Evolutionary conservation across 2,797 vertebrate species (phyloP).

Genomic region (Salmo trutta): DNA sequence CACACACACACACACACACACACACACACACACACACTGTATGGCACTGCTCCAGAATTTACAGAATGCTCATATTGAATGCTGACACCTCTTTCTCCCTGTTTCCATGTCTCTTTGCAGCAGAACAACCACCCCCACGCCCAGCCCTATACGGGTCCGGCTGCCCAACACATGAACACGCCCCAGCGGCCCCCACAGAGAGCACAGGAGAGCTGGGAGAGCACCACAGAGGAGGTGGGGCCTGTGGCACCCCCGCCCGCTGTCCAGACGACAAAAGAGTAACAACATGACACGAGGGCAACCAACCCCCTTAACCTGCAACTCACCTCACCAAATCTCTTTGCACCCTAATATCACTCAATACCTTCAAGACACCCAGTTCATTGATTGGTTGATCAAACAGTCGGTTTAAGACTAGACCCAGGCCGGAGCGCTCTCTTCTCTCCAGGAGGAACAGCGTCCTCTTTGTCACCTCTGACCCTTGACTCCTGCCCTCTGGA

Average conservation of each 20-base stretch:
- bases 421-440: not conserved
- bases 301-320: not conserved
- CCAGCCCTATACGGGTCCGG: slow-evolving; percentile 89
- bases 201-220: slow-evolving; percentile 90
- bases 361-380: not conserved
- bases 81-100: not conserved
- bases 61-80: not conserved
- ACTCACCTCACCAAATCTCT: slow-evolving; percentile 8
- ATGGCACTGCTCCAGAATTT: not conserved
- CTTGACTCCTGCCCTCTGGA: not conserved
- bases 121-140: slow-evolving; percentile 91
- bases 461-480: slow-evolving; percentile 1
- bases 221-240: slow-evolving; percentile 80
- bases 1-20: too few species aligned
- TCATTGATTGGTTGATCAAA: not conserved
- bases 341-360: not conserved
- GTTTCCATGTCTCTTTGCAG: slow-evolving; percentile 11
- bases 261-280: slow-evolving; percentile 87
- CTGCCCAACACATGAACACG: slow-evolving; percentile 92
- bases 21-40: not conserved
- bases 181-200: slow-evolving; percentile 86
- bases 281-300: slow-evolving; percentile 56
- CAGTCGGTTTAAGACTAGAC: not conserved
- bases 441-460: not conserved
- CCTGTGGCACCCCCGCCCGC: slow-evolving; percentile 54